Evolutionary conservation across 2,797 vertebrate species (phyloP).

Genomic region (Tapirus indicus): DNA sequence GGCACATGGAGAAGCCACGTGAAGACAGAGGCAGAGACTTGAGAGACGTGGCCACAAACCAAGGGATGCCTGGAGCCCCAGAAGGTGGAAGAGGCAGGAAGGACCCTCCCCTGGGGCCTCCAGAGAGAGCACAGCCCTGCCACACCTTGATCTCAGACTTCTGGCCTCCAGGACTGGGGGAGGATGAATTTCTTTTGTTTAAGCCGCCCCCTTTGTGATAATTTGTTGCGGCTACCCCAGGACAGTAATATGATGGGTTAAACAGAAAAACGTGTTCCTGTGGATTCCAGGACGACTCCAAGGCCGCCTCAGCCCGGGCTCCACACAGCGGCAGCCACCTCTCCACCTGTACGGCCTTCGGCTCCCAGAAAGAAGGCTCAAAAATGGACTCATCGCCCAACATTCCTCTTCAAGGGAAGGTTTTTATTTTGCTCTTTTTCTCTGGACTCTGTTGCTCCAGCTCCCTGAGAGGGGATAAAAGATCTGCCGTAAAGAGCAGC

Average conservation of each 20-base stretch:
- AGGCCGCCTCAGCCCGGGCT: not conserved
- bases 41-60: accelerated
- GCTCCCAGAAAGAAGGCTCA: no score
- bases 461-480: not conserved
- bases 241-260: accelerated
- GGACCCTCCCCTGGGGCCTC: no score
- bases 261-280: not conserved
- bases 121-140: no score
- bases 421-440: not conserved
- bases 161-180: not conserved
- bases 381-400: accelerated
- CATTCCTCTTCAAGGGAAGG: not conserved
- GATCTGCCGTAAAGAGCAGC: accelerated
- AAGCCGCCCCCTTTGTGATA: accelerated
- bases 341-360: no score
- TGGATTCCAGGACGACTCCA: not conserved
- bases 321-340: not conserved
- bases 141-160: not conserved
- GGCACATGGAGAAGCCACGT: no score
- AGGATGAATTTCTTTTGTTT: accelerated
- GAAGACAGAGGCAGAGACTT: not conserved
- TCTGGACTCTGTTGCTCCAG: not conserved
- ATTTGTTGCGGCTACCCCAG: accelerated
- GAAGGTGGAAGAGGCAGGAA: not conserved
- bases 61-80: not conserved